Evolutionary conservation across 64 coral and sea anemone genomes (phyloP), one percentile per base, ranked within the genome.

Genomic region (Acropora yongei): DNA sequence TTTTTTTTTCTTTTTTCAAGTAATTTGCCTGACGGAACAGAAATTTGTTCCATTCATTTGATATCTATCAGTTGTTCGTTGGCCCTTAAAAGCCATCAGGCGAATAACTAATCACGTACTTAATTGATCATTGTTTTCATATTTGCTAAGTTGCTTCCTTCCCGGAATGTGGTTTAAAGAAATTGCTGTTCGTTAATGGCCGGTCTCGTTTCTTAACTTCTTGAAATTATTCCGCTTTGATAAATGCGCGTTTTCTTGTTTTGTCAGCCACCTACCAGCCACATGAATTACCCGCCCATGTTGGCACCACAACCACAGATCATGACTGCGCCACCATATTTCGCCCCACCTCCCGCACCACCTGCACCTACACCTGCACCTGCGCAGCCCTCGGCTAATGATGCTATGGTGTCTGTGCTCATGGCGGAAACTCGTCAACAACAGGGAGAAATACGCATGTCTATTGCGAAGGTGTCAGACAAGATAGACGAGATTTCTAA

Each of bases 381-480:
- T 55, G 30, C 78, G 50, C 94, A 90, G 19, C 90, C 94, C 73
- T 57, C 85, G 13, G 89, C 96, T 85, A 98, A 85, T 95, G 96
- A 98, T 60, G 96, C 93, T n/a, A 96, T 98, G 96, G 90, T 98
- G 30, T 94, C 97, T 2, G 94, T 99, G 8, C 46, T 99, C 41
- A 99, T 99, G 97, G 94, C 97, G n/a, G 97, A 99, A 84, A 99
- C 90, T 76, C 88, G 97, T 19, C 97, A 99, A 44, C 94, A 99
- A 47, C 97, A 99, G 47, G 91, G 93, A 57, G 97, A 99, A 86
- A 89, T 99, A 12, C 95, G 94, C 49, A 93, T 96, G 92, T 86
- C 89, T 1, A 96, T 99, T 10, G 86, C 78, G 57, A 99, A 99
- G 63, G 84, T 99, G 9, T 89, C 97, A 3, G 97, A 99, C 40